phyloP scores from a whole-genome alignment of 64 coral and sea anemone genomes.

The Actinia equina region DNA sequence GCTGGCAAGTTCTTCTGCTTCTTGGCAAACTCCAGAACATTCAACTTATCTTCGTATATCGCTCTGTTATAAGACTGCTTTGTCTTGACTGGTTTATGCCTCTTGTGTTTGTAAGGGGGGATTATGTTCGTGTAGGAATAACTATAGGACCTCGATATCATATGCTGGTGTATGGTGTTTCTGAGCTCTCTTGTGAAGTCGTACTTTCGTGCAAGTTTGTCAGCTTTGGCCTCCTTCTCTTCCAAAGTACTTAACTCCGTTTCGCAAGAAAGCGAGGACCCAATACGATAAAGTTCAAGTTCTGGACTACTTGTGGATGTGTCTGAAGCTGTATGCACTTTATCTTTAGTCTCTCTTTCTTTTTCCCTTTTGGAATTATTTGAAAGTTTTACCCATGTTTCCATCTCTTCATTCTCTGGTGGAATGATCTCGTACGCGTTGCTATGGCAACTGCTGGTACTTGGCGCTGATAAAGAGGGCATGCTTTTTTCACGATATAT shows the following conservation, averaged over 20 bases:
- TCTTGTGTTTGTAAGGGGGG: constrained; percentile 69
- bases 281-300: neutral
- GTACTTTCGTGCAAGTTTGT: constrained; percentile 77
- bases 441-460: constrained; percentile 9
- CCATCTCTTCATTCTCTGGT: neutral
- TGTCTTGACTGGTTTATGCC: constrained; percentile 66
- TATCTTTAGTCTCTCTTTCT: neutral
- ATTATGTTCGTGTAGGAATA: constrained; percentile 70
- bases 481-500: constrained; percentile 30
- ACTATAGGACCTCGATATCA: constrained; percentile 84
- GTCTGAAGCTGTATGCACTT: neutral
- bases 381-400: constrained; percentile 17
- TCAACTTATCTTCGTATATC: constrained; percentile 83
- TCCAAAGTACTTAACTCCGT: constrained; percentile 16
- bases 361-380: neutral
- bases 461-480: constrained; percentile 2
- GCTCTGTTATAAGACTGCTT: constrained; percentile 67
- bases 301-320: neutral
- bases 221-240: constrained; percentile 53
- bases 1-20: neutral
- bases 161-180: constrained; percentile 78
- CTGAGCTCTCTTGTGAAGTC: constrained; percentile 72
- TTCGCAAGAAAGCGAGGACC: neutral
- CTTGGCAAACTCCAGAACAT: constrained; percentile 65
- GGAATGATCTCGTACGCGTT: constrained; percentile 20